Conservation (phyloP, 2,797 vertebrate genomes). For the Gephyroberyx darwinii region DNA sequence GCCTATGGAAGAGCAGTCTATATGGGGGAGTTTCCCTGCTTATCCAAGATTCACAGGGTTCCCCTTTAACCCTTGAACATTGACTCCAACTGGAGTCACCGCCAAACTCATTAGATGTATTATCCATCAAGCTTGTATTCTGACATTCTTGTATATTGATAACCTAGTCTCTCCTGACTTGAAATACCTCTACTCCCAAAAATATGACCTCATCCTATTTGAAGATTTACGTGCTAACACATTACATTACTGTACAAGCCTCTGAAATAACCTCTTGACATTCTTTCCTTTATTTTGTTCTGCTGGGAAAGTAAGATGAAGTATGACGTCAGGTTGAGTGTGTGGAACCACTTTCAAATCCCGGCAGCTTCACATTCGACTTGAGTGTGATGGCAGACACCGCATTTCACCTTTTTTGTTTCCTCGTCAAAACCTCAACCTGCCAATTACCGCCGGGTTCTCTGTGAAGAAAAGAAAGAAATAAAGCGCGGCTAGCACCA, state of each 20-base stretch:
- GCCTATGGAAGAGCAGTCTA: too few relatives aligned
- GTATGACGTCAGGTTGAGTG: conserved; percentile 35
- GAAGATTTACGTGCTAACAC: conserved; percentile 17
- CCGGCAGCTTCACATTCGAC: conserved; percentile 5
- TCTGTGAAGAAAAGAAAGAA: conserved; percentile 30
- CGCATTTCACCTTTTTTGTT: conserved; percentile 42
- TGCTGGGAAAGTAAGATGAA: background rate
- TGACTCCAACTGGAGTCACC: too few relatives aligned
- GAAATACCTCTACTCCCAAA: too few relatives aligned
- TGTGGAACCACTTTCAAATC: conserved; percentile 40
- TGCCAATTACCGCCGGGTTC: conserved; percentile 56
- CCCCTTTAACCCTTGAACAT: too few relatives aligned
- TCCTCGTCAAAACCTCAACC: conserved; percentile 51
- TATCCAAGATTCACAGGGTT: too few relatives aligned
- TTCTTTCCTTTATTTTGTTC: background rate
- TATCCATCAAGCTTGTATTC: too few relatives aligned
- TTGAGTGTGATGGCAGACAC: conserved; percentile 19
- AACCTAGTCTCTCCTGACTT: too few relatives aligned
- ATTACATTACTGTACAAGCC: background rate
- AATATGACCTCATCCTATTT: too few relatives aligned
- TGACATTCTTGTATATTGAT: too few relatives aligned
- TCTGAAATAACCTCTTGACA: conserved; percentile 8
- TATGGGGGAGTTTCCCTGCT: too few relatives aligned
- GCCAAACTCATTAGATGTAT: too few relatives aligned
- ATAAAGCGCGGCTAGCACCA: conserved; percentile 30